These are phyloP conservation scores for Esox masquinongy DNA, from an alignment of 2,797 vertebrate species.

Conservation along the genomic window DNA sequence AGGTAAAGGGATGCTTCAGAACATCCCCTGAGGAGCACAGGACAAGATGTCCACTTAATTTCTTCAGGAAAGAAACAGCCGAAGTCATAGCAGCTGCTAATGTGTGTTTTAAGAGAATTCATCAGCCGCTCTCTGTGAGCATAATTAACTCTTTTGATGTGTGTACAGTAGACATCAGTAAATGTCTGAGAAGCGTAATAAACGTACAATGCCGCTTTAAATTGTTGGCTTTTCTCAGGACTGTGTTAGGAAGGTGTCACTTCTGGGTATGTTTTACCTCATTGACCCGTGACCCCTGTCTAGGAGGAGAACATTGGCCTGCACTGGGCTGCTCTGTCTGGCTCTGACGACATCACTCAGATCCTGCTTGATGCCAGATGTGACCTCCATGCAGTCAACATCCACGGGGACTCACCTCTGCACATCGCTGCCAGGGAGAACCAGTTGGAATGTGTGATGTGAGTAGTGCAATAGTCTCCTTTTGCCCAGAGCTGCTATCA, in stretches of 20 bases:
- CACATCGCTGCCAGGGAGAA: slow-evolving; percentile 92
- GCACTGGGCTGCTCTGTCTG: slow-evolving; percentile 96
- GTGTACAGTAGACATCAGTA: neutral
- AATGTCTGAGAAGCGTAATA: neutral
- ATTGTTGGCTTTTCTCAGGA: neutral
- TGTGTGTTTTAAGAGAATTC: neutral
- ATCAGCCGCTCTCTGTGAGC: neutral
- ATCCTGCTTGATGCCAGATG: slow-evolving; percentile 88
- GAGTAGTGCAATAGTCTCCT: slow-evolving; percentile 64
- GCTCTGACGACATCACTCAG: slow-evolving; percentile 87
- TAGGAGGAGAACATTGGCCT: slow-evolving; percentile 97
- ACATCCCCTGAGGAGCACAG: neutral
- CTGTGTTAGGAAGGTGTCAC: neutral
- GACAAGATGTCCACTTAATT: neutral
- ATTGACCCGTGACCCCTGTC: slow-evolving; percentile 2
- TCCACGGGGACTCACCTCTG: slow-evolving; percentile 90
- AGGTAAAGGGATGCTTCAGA: neutral
- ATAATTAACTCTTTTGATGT: neutral
- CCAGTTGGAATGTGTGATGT: slow-evolving; percentile 93
- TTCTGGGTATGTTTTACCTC: neutral
- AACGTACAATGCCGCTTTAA: neutral
- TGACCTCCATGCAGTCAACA: slow-evolving; percentile 84
- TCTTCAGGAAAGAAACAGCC: neutral
- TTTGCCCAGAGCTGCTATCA: neutral
- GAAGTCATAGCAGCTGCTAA: neutral